Evolutionary conservation across 2,888 invertebrate genomes (phyloP).

Genomic region (Cephus pulcher): DNA sequence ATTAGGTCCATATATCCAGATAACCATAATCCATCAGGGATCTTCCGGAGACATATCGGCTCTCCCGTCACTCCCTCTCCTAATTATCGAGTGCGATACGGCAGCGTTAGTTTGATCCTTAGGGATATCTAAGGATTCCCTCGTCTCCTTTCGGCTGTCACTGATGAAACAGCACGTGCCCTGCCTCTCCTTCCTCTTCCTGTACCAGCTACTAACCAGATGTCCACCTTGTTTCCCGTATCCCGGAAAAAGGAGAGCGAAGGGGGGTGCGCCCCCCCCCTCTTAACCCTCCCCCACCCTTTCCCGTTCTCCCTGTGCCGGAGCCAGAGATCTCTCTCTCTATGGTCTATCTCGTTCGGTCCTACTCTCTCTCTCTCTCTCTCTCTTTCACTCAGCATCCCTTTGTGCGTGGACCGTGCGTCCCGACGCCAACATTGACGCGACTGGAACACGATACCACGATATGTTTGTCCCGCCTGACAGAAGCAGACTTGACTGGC

Average conservation of each 20-base stretch:
- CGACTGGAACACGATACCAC: constrained; percentile 29
- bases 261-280: too few relatives aligned
- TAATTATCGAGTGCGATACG: background rate
- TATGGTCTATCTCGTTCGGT: background rate
- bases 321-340: background rate
- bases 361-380: background rate
- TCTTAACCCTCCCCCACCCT: too few relatives aligned
- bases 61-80: background rate
- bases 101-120: background rate
- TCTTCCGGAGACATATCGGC: background rate
- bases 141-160: background rate
- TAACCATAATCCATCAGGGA: background rate
- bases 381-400: constrained; percentile 11
- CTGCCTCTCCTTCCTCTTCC: background rate
- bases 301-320: background rate
- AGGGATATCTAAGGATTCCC: background rate
- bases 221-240: background rate
- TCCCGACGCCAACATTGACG: constrained; percentile 11
- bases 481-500: constrained; percentile 30
- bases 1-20: background rate
- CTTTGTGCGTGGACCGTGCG: constrained; percentile 5
- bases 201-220: background rate
- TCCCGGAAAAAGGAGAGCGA: background rate
- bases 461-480: constrained; percentile 35
- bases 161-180: background rate